These are phyloP conservation scores for Festucalex cinctus DNA, from an alignment of 2,113 vertebrate genomes.

Conservation along the genomic window DNA sequence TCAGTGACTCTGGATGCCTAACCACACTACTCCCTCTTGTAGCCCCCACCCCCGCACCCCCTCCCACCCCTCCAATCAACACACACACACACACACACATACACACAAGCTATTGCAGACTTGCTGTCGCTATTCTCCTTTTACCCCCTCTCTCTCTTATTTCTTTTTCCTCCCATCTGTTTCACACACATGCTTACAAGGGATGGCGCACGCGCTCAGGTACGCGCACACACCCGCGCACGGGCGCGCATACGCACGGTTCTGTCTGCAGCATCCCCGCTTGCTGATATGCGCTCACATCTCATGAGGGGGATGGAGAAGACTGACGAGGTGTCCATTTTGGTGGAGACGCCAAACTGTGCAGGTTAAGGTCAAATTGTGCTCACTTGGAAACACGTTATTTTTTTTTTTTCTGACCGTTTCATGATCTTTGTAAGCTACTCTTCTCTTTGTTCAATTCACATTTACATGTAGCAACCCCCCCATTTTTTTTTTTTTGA, in stretches of 20 bases:
- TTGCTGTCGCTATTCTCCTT: constrained; percentile 72
- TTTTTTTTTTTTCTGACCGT: background rate
- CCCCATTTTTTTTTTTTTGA: no score
- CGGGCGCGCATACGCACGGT: constrained; percentile 11
- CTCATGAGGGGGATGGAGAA: constrained; percentile 53
- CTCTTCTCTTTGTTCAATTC: background rate
- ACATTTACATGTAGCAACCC: background rate
- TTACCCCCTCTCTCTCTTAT: constrained; percentile 73
- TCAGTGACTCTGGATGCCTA: constrained; percentile 92
- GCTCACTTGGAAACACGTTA: constrained; percentile 17
- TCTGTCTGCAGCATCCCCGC: constrained; percentile 42
- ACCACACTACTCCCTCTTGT: constrained; percentile 71
- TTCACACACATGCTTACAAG: constrained; percentile 62
- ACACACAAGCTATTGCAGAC: constrained; percentile 57
- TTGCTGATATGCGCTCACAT: constrained; percentile 63
- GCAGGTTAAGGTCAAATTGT: constrained; percentile 5
- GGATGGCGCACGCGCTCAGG: constrained; percentile 23
- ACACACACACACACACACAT: constrained; percentile 44
- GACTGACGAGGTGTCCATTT: constrained; percentile 54
- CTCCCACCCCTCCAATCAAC: constrained; percentile 39
- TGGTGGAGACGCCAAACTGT: constrained; percentile 31
- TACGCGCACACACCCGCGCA: constrained; percentile 11
- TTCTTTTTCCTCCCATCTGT: constrained; percentile 73
- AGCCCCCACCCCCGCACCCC: constrained; percentile 44
- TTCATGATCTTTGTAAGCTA: background rate